phyloP scores from a whole-genome alignment of 2,113 vertebrate species.

The Arothron firmamentum region DNA sequence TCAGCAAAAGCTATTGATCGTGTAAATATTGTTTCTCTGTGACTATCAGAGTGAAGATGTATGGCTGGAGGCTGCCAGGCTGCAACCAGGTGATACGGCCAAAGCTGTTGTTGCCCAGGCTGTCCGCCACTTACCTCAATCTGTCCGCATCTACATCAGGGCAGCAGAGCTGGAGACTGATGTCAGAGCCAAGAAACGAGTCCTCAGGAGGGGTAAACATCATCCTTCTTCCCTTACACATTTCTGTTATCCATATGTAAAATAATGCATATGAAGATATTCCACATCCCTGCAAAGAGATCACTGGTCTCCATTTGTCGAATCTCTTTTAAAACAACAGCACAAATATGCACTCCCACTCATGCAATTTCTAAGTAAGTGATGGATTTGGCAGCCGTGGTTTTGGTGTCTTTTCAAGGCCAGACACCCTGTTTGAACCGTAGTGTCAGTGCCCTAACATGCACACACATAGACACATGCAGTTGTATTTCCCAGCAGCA shows the following conservation, averaged over 20 bases:
- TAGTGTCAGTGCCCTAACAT: conserved; percentile 37
- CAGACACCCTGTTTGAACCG: conserved; percentile 24
- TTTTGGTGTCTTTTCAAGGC: conserved; percentile 35
- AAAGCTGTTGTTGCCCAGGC: conserved; percentile 97
- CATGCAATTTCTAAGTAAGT: conserved; percentile 9
- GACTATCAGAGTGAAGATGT: conserved; percentile 91
- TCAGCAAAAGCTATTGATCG: neutral
- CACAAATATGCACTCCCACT: neutral
- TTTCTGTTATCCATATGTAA: neutral
- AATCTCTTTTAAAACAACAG: conserved; percentile 28
- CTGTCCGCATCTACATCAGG: conserved; percentile 94
- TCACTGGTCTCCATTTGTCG: conserved; percentile 35
- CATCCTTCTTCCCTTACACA: neutral
- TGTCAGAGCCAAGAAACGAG: conserved; percentile 92
- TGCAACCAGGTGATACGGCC: conserved; percentile 95
- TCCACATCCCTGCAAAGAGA: neutral
- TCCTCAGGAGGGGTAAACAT: conserved; percentile 88
- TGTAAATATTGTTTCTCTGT: conserved; percentile 6
- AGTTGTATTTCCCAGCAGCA: conserved; percentile 56
- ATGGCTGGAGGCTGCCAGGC: conserved; percentile 93
- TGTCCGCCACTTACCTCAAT: conserved; percentile 92
- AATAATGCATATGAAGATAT: neutral
- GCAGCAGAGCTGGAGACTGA: conserved; percentile 97
- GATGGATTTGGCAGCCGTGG: conserved; percentile 45
- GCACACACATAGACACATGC: neutral